Base-by-base conservation (phyloP, 2,113 vertebrate species). In the Myiagra hebetior region DNA sequence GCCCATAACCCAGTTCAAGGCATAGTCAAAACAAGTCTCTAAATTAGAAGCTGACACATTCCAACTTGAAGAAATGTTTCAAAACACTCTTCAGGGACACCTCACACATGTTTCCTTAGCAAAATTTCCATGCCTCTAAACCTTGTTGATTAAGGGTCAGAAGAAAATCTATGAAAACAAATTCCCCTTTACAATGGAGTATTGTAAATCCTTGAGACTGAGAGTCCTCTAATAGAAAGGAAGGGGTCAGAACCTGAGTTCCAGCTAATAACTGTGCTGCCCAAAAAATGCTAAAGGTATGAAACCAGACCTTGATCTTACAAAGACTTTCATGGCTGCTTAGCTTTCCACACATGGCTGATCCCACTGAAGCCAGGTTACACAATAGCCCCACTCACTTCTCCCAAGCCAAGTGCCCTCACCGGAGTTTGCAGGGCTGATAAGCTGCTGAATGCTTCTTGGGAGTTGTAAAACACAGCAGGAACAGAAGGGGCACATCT, bases 41-140 rank as follows among this genome's bases (percentile, higher is more conserved):
- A 87, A 86, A 89, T 82, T 80, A 87, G 85, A 87, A 93, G 67
- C 70, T 83, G 85, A 85, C 87, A 84, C 67, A 84, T 92, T 95
- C 52, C 73, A 90, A 5, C 72, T 78, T 1, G 0, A 88, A 69
- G 59, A 94, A 96, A 84, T 47, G 33, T 85, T 95, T 91, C 70
- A 87, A 76, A 96, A 93, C 72, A 91, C 70, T 70, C 75, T 85
- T 88, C 42, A 91, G 85, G 63, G 85, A 91, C 87, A 93, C 67
- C 67, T 97, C 89, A 85, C n/a, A 63, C 87, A 55, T 83, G 59
- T 55, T 62, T 82, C 67, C 78, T 79, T 44, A 91, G 75, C 13
- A 91, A 94, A 95, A 91, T 91, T 94, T 94, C 67, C 78, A 83
- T 80, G 64, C 42, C 44, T 80, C 56, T 96, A 95, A 96, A 93